A percentile compares a stretch with the other conserved stretches of the same genome.
Evolutionary conservation across 2,113 vertebrate species (phyloP).

Genomic region (Hoplias malabaricus): DNA sequence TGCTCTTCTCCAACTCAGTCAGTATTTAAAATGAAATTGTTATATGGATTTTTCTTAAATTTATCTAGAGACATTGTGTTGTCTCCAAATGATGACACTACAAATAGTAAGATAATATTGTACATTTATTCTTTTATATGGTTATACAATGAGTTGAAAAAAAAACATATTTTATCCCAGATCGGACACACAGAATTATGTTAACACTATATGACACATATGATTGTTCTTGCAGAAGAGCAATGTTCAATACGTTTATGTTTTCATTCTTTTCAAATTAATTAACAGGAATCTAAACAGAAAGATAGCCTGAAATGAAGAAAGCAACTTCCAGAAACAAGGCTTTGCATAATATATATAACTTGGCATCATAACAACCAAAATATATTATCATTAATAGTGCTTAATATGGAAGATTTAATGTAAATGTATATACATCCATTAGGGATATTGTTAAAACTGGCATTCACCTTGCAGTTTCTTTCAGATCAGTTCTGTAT

Average conservation of each 20-base stretch:
- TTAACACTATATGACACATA: background rate
- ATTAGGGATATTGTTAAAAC: constrained; percentile 1
- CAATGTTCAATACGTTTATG: background rate
- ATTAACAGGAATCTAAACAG: background rate
- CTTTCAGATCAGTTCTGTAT: background rate
- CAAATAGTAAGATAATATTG: background rate
- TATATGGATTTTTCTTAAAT: no score
- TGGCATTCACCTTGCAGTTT: constrained; percentile 28
- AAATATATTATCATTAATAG: constrained; percentile 16
- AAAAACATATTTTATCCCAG: background rate
- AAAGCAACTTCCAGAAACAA: constrained; percentile 2
- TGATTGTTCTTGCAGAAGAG: constrained; percentile 20
- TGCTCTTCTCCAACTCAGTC: background rate
- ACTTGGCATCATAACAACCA: background rate
- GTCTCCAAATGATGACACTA: no score
- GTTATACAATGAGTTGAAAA: background rate
- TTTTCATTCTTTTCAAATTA: background rate
- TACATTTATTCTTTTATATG: background rate
- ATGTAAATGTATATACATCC: constrained; percentile 30
- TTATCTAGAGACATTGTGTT: no score
- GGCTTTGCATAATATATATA: background rate
- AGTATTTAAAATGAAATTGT: no score
- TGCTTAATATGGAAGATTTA: background rate
- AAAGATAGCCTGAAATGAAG: background rate
- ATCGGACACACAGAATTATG: background rate